Evolutionary conservation across 2,888 invertebrate species (phyloP).

Genomic region (Lasius fuliginosus): DNA sequence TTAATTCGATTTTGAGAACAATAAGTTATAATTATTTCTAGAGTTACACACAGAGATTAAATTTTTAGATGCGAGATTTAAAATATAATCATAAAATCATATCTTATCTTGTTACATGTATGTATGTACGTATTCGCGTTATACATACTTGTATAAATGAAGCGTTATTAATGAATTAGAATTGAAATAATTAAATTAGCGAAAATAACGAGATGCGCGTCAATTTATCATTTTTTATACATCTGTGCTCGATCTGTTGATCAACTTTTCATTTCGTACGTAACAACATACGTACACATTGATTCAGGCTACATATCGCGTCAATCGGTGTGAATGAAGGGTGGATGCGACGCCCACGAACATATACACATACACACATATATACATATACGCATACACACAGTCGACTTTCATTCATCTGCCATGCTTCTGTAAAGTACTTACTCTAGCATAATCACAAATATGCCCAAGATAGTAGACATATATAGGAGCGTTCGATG

Average conservation of each 20-base stretch:
- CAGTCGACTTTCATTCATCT: constrained; percentile 68
- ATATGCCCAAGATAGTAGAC: constrained; percentile 3
- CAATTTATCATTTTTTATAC: background rate
- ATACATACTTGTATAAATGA: background rate
- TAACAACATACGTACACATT: background rate
- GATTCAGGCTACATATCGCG: background rate
- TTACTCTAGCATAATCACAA: constrained; percentile 64
- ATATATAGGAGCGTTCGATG: background rate
- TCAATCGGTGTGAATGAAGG: constrained; percentile 48
- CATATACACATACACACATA: background rate
- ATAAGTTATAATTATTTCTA: background rate
- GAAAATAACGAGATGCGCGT: background rate
- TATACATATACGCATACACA: background rate
- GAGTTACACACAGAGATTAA: background rate
- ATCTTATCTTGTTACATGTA: background rate
- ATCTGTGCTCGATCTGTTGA: background rate
- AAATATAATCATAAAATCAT: background rate
- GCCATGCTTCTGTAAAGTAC: constrained; percentile 60
- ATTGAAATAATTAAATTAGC: constrained; percentile 11
- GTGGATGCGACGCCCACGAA: constrained; percentile 20
- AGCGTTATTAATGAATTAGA: background rate
- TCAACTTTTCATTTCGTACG: background rate
- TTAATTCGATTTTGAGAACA: background rate
- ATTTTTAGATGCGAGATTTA: background rate
- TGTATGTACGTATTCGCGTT: background rate